Evolutionary conservation across 2,113 vertebrate genomes (phyloP).

Genomic region (Electrona antarctica): DNA sequence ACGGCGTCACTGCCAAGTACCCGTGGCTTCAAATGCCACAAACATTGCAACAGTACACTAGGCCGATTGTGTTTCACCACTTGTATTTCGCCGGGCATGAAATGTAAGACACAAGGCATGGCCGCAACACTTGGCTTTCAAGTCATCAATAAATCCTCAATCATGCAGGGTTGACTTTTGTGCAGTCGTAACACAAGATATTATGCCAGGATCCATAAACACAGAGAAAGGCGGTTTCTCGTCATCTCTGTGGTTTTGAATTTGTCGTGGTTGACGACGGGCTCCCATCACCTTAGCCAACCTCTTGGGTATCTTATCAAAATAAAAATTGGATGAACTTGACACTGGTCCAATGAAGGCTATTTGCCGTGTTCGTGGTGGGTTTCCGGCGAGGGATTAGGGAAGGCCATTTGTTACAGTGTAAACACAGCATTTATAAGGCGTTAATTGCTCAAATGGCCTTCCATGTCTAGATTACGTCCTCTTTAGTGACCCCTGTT

Average conservation of each 20-base stretch:
- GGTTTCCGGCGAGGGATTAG: too few species aligned
- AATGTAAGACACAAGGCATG: conserved; percentile 55
- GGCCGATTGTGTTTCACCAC: conserved; percentile 69
- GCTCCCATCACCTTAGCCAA: neutral
- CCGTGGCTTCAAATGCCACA: conserved; percentile 64
- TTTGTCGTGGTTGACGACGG: neutral
- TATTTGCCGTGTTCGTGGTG: too few species aligned
- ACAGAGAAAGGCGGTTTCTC: neutral
- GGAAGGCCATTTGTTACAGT: too few species aligned
- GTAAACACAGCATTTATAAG: too few species aligned
- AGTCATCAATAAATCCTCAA: conserved; percentile 15
- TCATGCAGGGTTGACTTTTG: conserved; percentile 29
- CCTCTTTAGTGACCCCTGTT: too few species aligned
- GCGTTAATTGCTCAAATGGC: too few species aligned
- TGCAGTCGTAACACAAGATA: conserved; percentile 25
- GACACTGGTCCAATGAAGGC: too few species aligned
- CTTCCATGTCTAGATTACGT: too few species aligned
- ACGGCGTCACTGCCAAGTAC: conserved; percentile 57
- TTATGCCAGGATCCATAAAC: conserved; percentile 18
- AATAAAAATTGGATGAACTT: too few species aligned
- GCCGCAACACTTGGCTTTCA: conserved; percentile 27
- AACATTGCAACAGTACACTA: conserved; percentile 70
- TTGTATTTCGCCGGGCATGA: conserved; percentile 58
- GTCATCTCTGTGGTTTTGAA: neutral
- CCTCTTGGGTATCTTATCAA: neutral